A percentile compares a stretch with the other conserved stretches of the same genome.
phyloP scores from a whole-genome alignment of 1,140 invertebrate genomes.

The Hycleus cichorii region DNA sequence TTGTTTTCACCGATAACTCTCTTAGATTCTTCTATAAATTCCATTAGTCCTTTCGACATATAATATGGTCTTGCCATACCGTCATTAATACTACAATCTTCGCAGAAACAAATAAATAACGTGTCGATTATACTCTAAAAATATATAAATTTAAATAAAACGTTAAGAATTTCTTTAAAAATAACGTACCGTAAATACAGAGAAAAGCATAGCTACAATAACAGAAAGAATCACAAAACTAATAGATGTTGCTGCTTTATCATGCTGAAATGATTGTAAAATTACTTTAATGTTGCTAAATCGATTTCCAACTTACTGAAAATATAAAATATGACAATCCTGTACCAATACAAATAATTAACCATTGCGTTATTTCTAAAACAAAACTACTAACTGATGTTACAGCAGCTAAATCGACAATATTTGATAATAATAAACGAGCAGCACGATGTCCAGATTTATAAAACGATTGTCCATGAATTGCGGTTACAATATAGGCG shows the following conservation, averaged over 20 bases:
- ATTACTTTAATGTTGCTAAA: not conserved
- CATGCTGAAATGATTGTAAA: not conserved
- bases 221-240: not conserved
- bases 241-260: not conserved
- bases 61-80: slow-evolving; percentile 63
- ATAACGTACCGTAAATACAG: not conserved
- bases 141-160: too few species aligned
- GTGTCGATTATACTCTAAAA: slow-evolving; percentile 76
- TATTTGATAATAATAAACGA: not conserved
- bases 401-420: not conserved
- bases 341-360: not conserved
- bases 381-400: slow-evolving; percentile 3
- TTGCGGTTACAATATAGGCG: slow-evolving; percentile 62
- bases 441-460: slow-evolving; percentile 13
- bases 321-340: slow-evolving; percentile 1
- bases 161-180: not conserved
- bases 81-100: slow-evolving; percentile 68
- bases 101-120: slow-evolving; percentile 77
- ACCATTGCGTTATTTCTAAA: not conserved
- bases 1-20: slow-evolving; percentile 39
- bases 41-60: slow-evolving; percentile 69
- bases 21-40: slow-evolving; percentile 60
- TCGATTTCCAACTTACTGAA: not conserved
- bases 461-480: slow-evolving; percentile 60
- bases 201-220: not conserved